Percentiles rank a stretch among this genome's conserved stretches.
phyloP scores from a whole-genome alignment of 2,888 invertebrate species.

The Acronicta psi region DNA sequence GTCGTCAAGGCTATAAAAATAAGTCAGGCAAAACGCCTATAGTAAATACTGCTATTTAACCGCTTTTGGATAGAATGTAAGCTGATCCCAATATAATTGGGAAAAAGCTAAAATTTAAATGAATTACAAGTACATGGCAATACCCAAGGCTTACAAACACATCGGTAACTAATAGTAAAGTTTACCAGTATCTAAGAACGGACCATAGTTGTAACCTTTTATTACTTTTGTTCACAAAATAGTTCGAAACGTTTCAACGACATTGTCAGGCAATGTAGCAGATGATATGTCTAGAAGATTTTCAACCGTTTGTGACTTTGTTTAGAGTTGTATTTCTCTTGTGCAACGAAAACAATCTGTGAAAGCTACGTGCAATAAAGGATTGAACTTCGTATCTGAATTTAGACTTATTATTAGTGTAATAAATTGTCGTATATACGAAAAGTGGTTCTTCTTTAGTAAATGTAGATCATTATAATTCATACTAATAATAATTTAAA shows the following conservation, averaged over 20 bases:
- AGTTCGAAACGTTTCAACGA: constrained; percentile 33
- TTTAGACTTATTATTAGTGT: not conserved
- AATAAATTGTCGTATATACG: too few relatives aligned
- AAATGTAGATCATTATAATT: too few relatives aligned
- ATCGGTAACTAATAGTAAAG: constrained; percentile 27
- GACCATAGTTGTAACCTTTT: constrained; percentile 24
- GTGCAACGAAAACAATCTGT: constrained; percentile 7
- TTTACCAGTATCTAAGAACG: constrained; percentile 27
- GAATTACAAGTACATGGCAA: not conserved
- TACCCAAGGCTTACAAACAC: constrained; percentile 12
- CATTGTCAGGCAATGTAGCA: constrained; percentile 20
- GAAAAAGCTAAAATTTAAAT: not conserved
- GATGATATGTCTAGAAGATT: constrained; percentile 36
- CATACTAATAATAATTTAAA: too few relatives aligned
- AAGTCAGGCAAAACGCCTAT: too few relatives aligned
- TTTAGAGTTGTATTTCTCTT: constrained; percentile 37
- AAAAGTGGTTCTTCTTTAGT: too few relatives aligned
- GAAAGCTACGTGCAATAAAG: not conserved
- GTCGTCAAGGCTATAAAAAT: too few relatives aligned
- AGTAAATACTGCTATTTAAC: not conserved
- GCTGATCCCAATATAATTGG: too few relatives aligned
- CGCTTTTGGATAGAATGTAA: too few relatives aligned
- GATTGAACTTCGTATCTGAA: not conserved
- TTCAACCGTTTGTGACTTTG: constrained; percentile 25
- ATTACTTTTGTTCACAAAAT: constrained; percentile 42